These are phyloP conservation scores for Lepidothrix coronata DNA, from an alignment of 2,113 vertebrate species.

Conservation along the genomic window DNA sequence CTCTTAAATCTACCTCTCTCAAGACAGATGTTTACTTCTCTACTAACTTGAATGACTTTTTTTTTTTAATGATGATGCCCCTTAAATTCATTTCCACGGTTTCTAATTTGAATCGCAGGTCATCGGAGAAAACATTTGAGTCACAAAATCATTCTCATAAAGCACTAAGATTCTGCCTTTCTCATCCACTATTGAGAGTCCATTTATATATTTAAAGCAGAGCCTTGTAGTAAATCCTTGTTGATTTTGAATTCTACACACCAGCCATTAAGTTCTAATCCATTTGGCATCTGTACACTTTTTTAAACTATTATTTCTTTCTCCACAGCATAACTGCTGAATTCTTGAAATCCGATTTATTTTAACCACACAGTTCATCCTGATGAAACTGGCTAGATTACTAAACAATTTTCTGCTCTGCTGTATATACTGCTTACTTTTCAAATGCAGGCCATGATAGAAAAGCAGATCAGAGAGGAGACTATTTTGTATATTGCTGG, in stretches of 20 bases:
- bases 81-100: background rate
- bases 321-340: background rate
- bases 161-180: background rate
- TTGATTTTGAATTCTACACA: background rate
- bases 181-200: background rate
- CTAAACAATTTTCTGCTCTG: slow-evolving; percentile 29
- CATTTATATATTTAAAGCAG: background rate
- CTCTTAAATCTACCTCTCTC: background rate
- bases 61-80: background rate
- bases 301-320: background rate
- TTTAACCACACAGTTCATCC: slow-evolving; percentile 4
- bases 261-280: background rate
- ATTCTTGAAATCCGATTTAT: background rate
- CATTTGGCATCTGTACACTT: background rate
- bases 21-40: background rate
- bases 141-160: background rate
- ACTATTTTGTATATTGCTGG: background rate
- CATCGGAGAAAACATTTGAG: background rate
- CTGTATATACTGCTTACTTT: background rate
- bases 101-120: background rate
- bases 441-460: background rate
- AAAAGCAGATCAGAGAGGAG: background rate
- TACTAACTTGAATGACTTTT: background rate
- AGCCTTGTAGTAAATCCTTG: background rate
- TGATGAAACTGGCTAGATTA: background rate